These are phyloP conservation scores for Alsophila aescularia DNA, from an alignment of 2,888 invertebrate genomes.

Conservation along the genomic window DNA sequence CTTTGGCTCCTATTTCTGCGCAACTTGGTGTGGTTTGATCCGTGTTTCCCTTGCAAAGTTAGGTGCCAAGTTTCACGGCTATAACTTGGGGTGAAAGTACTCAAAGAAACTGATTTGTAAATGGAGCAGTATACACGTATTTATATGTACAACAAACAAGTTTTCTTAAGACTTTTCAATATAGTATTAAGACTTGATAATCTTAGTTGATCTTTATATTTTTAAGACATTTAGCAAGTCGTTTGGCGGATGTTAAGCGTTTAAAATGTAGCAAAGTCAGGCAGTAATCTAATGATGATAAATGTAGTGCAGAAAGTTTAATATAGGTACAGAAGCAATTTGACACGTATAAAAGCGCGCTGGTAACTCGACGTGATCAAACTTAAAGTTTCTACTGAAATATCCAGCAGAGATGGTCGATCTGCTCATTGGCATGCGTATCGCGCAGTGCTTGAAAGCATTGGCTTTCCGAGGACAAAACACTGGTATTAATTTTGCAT, in stretches of 20 bases:
- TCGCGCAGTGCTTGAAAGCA: slow-evolving; percentile 55
- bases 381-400: slow-evolving; percentile 1
- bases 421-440: slow-evolving; percentile 56
- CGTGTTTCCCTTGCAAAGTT: slow-evolving; percentile 6
- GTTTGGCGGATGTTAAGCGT: too few species aligned
- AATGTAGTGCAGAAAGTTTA: too few species aligned
- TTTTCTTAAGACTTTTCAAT: background rate
- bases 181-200: background rate
- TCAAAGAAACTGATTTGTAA: slow-evolving; percentile 10
- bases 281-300: too few species aligned
- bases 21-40: background rate
- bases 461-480: slow-evolving; percentile 52
- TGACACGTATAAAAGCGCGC: slow-evolving; percentile 24
- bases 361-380: slow-evolving; percentile 38
- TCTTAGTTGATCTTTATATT: too few species aligned
- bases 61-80: slow-evolving; percentile 9
- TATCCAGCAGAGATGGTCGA: slow-evolving; percentile 33
- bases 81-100: slow-evolving; percentile 12
- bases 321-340: too few species aligned
- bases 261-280: too few species aligned
- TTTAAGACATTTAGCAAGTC: too few species aligned
- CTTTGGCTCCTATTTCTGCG: too few species aligned
- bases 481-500: slow-evolving; percentile 58
- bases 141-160: background rate
- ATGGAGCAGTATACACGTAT: background rate